Conservation (phyloP, 2,888 invertebrate genomes). For the Erebia epiphron region DNA sequence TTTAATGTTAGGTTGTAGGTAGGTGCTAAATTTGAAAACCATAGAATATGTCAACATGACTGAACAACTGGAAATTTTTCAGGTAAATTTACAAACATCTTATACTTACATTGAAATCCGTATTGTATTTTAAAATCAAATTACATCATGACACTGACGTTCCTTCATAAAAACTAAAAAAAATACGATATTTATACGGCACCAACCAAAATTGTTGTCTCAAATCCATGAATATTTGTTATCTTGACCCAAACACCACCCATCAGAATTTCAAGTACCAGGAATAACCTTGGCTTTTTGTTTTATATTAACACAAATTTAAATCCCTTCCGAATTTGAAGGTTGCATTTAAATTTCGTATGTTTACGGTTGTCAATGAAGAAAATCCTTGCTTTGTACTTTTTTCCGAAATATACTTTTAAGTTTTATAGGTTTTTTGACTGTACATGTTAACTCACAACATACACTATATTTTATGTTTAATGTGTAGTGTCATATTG, state of each 20-base stretch:
- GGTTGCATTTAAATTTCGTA: slow-evolving; percentile 37
- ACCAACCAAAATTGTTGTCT: slow-evolving; percentile 17
- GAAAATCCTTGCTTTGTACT: not conserved
- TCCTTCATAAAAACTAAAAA: not conserved
- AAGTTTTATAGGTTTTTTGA: not conserved
- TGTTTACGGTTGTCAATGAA: slow-evolving; percentile 16
- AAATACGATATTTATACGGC: slow-evolving; percentile 12
- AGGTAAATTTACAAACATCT: not conserved
- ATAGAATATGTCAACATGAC: not conserved
- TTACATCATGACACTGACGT: not conserved
- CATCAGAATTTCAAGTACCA: slow-evolving; percentile 47
- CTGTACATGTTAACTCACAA: not conserved
- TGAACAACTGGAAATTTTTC: not conserved
- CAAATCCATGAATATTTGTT: slow-evolving; percentile 30
- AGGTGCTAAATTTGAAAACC: no score
- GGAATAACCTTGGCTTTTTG: slow-evolving; percentile 45
- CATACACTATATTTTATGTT: not conserved
- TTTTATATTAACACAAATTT: slow-evolving; percentile 43
- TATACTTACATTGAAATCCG: not conserved
- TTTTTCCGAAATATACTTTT: not conserved
- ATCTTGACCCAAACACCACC: slow-evolving; percentile 42
- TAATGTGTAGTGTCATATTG: not conserved
- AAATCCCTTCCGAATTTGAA: slow-evolving; percentile 40
- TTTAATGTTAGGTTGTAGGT: not conserved
- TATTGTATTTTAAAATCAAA: not conserved